These are phyloP conservation scores for Saccostrea cuccullata DNA, from an alignment of 1,140 invertebrate genomes.

Conservation along the genomic window DNA sequence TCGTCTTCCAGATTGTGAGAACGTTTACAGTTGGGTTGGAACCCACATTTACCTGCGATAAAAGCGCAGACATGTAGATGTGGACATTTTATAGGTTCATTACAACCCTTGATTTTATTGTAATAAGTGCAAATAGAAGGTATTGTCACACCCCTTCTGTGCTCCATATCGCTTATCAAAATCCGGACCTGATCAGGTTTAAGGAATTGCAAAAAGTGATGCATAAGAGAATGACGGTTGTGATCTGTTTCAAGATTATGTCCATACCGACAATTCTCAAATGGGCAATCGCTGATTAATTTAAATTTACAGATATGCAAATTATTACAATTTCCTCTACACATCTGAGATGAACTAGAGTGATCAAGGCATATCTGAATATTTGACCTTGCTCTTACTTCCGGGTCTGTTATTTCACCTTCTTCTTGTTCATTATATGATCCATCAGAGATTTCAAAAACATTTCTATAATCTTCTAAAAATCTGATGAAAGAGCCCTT, in stretches of 20 bases:
- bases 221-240: neutral
- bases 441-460: neutral
- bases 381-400: neutral
- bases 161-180: neutral
- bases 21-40: slow-evolving; percentile 10
- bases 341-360: neutral
- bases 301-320: slow-evolving; percentile 15
- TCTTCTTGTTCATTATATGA: neutral
- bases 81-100: neutral
- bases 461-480: neutral
- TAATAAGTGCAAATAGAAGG: neutral
- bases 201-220: neutral
- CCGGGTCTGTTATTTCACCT: neutral
- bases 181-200: neutral
- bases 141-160: neutral
- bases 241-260: neutral
- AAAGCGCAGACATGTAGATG: neutral
- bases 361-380: neutral
- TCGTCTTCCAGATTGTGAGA: neutral
- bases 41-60: neutral
- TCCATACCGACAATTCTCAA: slow-evolving; percentile 6
- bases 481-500: neutral
- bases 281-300: neutral
- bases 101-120: neutral
- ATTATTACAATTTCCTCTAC: neutral